Evolutionary conservation across 2,113 vertebrate species (phyloP).

Genomic region (Zosterops lateralis): DNA sequence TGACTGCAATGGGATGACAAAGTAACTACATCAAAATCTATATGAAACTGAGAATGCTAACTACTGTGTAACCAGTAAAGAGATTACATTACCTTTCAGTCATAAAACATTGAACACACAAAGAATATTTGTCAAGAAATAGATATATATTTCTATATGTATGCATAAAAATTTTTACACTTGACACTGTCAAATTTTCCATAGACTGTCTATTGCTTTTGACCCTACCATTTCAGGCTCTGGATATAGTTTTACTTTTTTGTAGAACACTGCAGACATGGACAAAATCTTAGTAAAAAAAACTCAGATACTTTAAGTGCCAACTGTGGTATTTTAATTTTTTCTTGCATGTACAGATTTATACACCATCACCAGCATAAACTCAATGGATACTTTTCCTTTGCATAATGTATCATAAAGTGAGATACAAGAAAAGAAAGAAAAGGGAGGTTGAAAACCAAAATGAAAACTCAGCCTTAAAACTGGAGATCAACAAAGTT

Average conservation of each 20-base stretch:
- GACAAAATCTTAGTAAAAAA: neutral
- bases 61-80: neutral
- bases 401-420: neutral
- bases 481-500: neutral
- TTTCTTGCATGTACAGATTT: neutral
- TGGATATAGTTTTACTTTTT: neutral
- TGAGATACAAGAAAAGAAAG: neutral
- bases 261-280: neutral
- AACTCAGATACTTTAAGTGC: neutral
- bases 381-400: neutral
- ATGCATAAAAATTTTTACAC: neutral
- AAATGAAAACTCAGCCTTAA: neutral
- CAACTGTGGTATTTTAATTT: neutral
- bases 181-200: neutral
- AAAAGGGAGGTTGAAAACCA: neutral
- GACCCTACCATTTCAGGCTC: neutral
- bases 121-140: neutral
- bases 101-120: rapidly evolving
- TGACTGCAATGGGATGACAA: rapidly evolving
- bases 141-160: neutral
- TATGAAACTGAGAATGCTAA: neutral
- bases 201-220: neutral
- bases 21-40: neutral
- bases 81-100: neutral
- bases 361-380: neutral